Conservation (phyloP, 2,888 invertebrate species). For the Ophion slaviceki region DNA sequence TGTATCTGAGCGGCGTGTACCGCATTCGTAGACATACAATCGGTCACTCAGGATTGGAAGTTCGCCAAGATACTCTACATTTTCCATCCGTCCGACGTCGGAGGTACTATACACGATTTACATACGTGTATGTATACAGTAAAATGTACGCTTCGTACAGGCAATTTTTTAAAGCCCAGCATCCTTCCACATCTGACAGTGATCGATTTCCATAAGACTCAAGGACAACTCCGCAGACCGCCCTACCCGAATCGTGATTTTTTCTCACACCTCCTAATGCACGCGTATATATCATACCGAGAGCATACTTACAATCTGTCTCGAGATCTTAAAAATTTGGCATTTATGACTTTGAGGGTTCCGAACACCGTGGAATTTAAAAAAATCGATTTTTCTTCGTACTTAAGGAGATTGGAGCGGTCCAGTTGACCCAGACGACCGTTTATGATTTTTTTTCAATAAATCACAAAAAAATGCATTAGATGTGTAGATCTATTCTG, state of each 20-base stretch:
- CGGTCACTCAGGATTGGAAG: slow-evolving; percentile 66
- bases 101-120: slow-evolving; percentile 19
- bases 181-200: slow-evolving; percentile 13
- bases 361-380: too few relatives aligned
- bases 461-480: too few relatives aligned
- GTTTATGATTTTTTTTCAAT: too few relatives aligned
- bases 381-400: too few relatives aligned
- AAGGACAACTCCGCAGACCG: neutral
- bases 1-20: slow-evolving; percentile 20
- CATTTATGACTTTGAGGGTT: too few relatives aligned
- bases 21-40: slow-evolving; percentile 64
- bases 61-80: slow-evolving; percentile 66
- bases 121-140: slow-evolving; percentile 23
- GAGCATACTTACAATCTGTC: too few relatives aligned
- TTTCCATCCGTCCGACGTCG: slow-evolving; percentile 65
- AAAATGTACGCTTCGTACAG: slow-evolving; percentile 25
- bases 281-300: neutral
- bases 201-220: slow-evolving; percentile 21
- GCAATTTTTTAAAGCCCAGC: slow-evolving; percentile 24
- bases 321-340: too few relatives aligned
- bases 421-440: too few relatives aligned
- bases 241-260: neutral
- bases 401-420: too few relatives aligned
- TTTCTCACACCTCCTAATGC: neutral
- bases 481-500: too few relatives aligned